Evolutionary conservation across 2,797 vertebrate genomes (phyloP).

Genomic region (Myripristis jacobus): DNA sequence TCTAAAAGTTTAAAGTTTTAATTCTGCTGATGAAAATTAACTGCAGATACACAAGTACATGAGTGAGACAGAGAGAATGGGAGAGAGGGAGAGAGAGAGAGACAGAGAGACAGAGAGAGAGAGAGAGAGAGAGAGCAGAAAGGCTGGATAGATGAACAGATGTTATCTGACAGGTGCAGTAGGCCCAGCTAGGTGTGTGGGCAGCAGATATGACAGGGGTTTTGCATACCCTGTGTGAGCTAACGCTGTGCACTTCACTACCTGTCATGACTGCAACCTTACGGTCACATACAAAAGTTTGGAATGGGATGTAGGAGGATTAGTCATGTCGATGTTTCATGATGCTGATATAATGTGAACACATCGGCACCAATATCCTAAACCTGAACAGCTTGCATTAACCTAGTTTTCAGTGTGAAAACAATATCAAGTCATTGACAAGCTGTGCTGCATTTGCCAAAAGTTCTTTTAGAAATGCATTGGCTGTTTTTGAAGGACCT

Average conservation of each 20-base stretch:
- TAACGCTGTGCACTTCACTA: slow-evolving; percentile 58
- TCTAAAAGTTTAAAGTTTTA: slow-evolving; percentile 6
- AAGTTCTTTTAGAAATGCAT: slow-evolving; percentile 16
- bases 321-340: slow-evolving; percentile 57
- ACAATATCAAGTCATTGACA: slow-evolving; percentile 17
- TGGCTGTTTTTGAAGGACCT: not conserved
- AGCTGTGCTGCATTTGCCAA: not conserved
- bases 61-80: slow-evolving; percentile 3
- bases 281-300: slow-evolving; percentile 61
- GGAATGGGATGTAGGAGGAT: slow-evolving; percentile 53
- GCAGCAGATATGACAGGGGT: slow-evolving; percentile 71
- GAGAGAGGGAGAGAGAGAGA: not conserved
- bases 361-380: slow-evolving; percentile 1
- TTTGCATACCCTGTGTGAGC: slow-evolving; percentile 70
- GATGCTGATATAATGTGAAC: slow-evolving; percentile 44
- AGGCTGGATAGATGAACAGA: slow-evolving; percentile 72
- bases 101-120: slow-evolving; percentile 18
- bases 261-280: slow-evolving; percentile 73
- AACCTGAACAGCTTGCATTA: slow-evolving; percentile 1
- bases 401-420: slow-evolving; percentile 27
- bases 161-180: slow-evolving; percentile 78
- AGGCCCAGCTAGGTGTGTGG: slow-evolving; percentile 70
- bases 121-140: slow-evolving; percentile 25
- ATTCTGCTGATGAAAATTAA: slow-evolving; percentile 3
- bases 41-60: not conserved